phyloP scores from a whole-genome alignment of 2,797 vertebrate genomes.

The Spinus pinus region DNA sequence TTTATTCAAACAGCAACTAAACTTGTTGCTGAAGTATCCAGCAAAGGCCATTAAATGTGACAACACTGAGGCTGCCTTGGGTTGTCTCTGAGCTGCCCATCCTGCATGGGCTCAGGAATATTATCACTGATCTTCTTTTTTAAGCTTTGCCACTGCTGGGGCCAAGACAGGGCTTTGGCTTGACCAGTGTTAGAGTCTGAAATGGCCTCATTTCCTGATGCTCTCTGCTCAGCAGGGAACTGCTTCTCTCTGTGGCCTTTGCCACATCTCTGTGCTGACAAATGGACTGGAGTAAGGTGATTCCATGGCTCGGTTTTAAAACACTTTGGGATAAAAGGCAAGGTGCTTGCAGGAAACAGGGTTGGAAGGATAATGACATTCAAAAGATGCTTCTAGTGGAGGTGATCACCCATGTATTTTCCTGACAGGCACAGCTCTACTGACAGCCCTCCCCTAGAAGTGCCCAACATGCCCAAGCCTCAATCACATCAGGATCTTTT shows the following conservation, averaged over 20 bases:
- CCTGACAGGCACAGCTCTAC: not conserved
- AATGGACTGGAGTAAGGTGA: not conserved
- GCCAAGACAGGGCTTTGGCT: not conserved
- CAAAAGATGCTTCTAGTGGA: not conserved
- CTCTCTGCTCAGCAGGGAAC: not conserved
- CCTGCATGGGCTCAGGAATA: not conserved
- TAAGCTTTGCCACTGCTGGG: not conserved
- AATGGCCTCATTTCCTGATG: not conserved
- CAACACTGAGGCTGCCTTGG: not conserved
- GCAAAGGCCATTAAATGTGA: not conserved
- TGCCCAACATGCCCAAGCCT: not conserved
- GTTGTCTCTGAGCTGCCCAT: not conserved
- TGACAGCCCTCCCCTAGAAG: not conserved
- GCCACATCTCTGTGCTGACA: not conserved
- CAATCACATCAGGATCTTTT: not conserved
- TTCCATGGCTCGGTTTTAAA: not conserved
- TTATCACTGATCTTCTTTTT: not conserved
- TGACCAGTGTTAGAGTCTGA: not conserved
- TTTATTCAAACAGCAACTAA: not conserved
- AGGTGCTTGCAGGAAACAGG: not conserved
- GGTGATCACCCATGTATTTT: not conserved
- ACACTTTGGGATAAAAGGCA: not conserved
- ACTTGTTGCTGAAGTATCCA: fast-evolving
- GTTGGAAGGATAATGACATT: not conserved
- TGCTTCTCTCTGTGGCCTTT: not conserved